Base-by-base conservation (phyloP, 1,140 invertebrate species). In the Conus betulinus region DNA sequence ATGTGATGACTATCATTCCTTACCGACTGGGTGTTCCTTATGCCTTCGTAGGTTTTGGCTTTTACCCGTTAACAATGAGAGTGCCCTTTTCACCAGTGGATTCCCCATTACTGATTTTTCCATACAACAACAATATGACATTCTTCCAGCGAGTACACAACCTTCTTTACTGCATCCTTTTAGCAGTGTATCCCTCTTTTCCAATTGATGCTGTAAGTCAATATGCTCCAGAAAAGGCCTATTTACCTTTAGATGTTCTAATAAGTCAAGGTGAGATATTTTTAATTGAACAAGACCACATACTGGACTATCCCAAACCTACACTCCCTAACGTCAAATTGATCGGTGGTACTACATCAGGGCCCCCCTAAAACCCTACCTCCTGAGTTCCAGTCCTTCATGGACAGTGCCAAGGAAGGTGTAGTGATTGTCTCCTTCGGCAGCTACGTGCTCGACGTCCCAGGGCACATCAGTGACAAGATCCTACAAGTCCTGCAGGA, bases 391-490 rank as follows among this genome's bases (percentile, higher is more conserved):
- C 60, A 89, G 15, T 39, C 71, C 27, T 91, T 91, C 79, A 85
- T 91, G 63, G 87, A 92, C 76, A 51, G 23, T 10, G 86, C 88
- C 17, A 86, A 85, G 57, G 63, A 90, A 39, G 92, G 91, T 1
- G 76, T 91, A 5, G 89, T 93, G 11, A 63, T 93, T 15, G 88
- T 91, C 0, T 91, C 90, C 5, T 91, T 91, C 81, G 92, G 92
- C 17, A 89, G 83, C 74, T 67, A 89, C 27, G 81, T 92, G 0
- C 83, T 88, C 7, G 51, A 52, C 17, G 25, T 88, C 10, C 87
- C 90, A 7, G 27, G 57, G n/a, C 23, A 89, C 23, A 60, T 90
- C 25, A 86, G 55, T 15, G 84, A 86, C 63, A 90, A 79, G 60
- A 51, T 93, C 1, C 25, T 87, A 0, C 20, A 85, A 53, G 90